These are phyloP conservation scores for Tyto alba DNA, from an alignment of 2,113 vertebrate species.

Conservation along the genomic window DNA sequence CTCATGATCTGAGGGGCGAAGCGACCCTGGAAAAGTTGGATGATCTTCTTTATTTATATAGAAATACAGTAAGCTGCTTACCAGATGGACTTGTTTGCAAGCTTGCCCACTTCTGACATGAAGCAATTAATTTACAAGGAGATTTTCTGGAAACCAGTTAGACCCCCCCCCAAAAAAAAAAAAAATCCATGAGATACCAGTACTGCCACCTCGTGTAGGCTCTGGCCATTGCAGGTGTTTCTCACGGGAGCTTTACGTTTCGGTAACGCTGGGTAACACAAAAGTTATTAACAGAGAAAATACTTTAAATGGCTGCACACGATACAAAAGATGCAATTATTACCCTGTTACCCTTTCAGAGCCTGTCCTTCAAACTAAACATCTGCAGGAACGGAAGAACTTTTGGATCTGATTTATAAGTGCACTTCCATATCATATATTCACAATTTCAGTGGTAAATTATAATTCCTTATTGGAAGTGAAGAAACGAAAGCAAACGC, in stretches of 20 bases:
- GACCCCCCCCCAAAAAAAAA: neutral
- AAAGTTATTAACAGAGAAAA: neutral
- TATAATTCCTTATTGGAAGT: neutral
- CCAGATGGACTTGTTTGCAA: constrained; percentile 60
- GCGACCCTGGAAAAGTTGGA: constrained; percentile 30
- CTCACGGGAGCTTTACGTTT: neutral
- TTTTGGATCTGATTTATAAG: neutral
- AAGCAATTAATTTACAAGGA: constrained; percentile 13
- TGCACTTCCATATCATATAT: neutral
- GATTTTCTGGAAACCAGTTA: constrained; percentile 10
- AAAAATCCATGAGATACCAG: neutral
- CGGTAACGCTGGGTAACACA: neutral
- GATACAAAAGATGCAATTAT: neutral
- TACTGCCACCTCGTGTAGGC: constrained; percentile 48
- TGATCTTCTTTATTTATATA: constrained; percentile 50
- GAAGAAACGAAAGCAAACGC: neutral
- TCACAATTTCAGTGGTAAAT: neutral
- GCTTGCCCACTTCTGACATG: constrained; percentile 52
- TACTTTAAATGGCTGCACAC: neutral
- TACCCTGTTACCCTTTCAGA: neutral
- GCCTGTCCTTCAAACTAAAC: neutral
- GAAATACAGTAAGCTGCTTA: constrained; percentile 46
- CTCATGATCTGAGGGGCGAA: constrained; percentile 25
- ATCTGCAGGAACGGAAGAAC: neutral
- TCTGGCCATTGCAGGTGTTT: neutral